Evolutionary conservation across 2,113 vertebrate species (phyloP), one percentile per base, ranked within the genome.

Genomic region (Grammomys surdaster): DNA sequence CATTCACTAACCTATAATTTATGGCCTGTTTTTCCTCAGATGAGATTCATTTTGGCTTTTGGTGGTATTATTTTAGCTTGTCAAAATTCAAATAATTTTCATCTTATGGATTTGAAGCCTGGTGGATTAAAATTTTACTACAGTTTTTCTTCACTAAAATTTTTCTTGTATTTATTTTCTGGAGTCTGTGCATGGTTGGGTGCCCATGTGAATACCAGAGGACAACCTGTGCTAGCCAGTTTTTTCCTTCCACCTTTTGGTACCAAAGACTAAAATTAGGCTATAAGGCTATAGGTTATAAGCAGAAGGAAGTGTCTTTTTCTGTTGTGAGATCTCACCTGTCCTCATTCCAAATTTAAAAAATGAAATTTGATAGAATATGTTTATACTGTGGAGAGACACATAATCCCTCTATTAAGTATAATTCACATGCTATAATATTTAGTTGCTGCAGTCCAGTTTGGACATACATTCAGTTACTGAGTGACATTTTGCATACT

Each of bases 61-160:
- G 46, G 56, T 56, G 0, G 28, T 63, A 10, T 36, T 89, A 86
- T 72, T 90, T 95, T 70, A 90, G 9, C 6, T 8, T 87, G 28
- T 63, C 31, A 82, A 86, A 89, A 91, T 93, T 69, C 24, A 14
- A 84, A 46, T 88, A 31, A 54, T 89, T 93, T 85, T 19, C 24
- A 24, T 69, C 84, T 76, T 94, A 60, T 82, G 24, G 17, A 70
- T 81, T 92, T 87, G 67, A 17, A 20, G 8, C 36, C n/a, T 81
- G 0, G 36, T 31, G 48, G 70, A 73, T 48, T 36, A 94, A 95
- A 54, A 2, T 54, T 91, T 87, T 63, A 24, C 3, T n/a, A 24
- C 7, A 36, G 33, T 5, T 54, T 56, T 56, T 81, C 67, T 56
- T 56, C n/a, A 84, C 40, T 60, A 84, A 63, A 63, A 2, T 4